Evolutionary conservation across 92 coral and sea anemone species (phyloP).

Genomic region (Actinernus sp.): DNA sequence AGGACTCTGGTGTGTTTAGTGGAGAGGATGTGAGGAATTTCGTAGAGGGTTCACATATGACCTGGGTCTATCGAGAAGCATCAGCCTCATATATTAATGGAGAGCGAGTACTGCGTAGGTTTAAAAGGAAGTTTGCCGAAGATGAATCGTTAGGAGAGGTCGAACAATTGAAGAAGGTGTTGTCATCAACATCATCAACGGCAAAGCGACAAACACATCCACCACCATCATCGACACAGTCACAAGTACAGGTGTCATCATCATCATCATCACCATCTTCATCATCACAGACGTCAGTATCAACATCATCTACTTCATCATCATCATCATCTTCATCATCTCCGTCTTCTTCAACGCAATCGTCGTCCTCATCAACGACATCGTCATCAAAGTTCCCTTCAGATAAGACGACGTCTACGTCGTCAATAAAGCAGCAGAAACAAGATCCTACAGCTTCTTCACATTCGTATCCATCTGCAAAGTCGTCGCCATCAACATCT

Average conservation of each 20-base stretch:
- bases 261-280: constrained; percentile 6
- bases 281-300: not conserved
- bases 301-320: constrained; percentile 5
- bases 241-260: not conserved
- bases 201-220: not conserved
- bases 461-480: not conserved
- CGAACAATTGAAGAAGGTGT: not conserved
- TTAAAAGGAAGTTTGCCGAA: not conserved
- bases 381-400: constrained; percentile 5
- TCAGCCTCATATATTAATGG: not conserved
- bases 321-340: not conserved
- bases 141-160: not conserved
- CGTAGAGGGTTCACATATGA: too few species aligned
- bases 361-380: constrained; percentile 1
- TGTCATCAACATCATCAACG: not conserved
- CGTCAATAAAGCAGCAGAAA: not conserved
- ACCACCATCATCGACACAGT: not conserved
- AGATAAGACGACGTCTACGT: not conserved
- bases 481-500: constrained; percentile 1
- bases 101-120: not conserved
- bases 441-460: not conserved
- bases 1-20: too few species aligned
- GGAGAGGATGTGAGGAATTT: too few species aligned
- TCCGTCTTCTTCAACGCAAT: constrained; percentile 1
- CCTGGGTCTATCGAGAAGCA: not conserved